A percentile compares a stretch with the other conserved stretches of the same genome.
Evolutionary conservation across 2,888 invertebrate species (phyloP).

Genomic region (Hartigia nigra): DNA sequence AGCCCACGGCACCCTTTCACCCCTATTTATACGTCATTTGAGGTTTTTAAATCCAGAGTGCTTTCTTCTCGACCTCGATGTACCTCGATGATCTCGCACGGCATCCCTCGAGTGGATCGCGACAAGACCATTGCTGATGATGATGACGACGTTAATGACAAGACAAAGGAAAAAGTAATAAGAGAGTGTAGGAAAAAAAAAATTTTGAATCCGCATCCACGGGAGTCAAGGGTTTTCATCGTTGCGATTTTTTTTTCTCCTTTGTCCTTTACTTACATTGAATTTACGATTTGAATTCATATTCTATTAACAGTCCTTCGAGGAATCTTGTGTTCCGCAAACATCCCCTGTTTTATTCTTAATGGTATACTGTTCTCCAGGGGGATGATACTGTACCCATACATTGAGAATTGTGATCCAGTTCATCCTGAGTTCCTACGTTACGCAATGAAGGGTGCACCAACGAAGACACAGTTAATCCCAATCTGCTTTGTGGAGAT

Average conservation of each 20-base stretch:
- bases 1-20: background rate
- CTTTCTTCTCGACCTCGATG: background rate
- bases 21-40: background rate
- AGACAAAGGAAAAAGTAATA: background rate
- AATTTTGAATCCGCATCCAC: background rate
- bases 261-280: background rate
- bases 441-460: background rate
- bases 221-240: background rate
- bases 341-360: background rate
- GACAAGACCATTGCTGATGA: background rate
- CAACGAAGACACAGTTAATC: background rate
- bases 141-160: background rate
- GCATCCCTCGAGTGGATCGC: background rate
- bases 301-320: background rate
- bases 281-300: background rate
- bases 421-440: background rate
- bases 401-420: background rate
- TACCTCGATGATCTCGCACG: background rate
- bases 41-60: background rate
- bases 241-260: background rate
- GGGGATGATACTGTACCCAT: background rate
- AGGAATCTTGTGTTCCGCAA: background rate
- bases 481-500: background rate
- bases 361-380: background rate
- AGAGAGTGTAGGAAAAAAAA: background rate